These are phyloP conservation scores for Heliopora coerulea DNA, from an alignment of 92 coral and sea anemone genomes.

Conservation along the genomic window DNA sequence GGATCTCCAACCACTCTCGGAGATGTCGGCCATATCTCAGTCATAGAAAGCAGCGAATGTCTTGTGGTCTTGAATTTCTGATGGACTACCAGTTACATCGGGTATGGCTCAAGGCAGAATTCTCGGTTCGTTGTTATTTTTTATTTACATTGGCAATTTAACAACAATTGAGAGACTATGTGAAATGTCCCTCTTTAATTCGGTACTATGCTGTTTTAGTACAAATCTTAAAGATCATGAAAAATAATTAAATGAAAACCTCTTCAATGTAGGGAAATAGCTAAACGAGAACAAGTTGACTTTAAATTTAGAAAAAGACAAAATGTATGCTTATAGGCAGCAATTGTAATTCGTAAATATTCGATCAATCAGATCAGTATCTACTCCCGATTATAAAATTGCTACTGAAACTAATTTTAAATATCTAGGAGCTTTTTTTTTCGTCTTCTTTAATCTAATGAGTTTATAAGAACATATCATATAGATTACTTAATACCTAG, in stretches of 20 bases:
- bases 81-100: constrained; percentile 27
- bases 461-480: too few relatives aligned
- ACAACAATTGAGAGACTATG: constrained; percentile 15
- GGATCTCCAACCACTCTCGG: too few relatives aligned
- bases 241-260: constrained; percentile 30
- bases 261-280: constrained; percentile 20
- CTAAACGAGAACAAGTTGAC: constrained; percentile 39
- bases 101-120: constrained; percentile 31
- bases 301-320: too few relatives aligned
- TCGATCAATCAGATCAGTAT: too few relatives aligned
- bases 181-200: constrained; percentile 30
- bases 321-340: too few relatives aligned
- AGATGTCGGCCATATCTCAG: too few relatives aligned
- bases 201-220: constrained; percentile 36
- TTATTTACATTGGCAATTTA: constrained; percentile 24
- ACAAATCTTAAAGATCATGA: constrained; percentile 31
- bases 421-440: too few relatives aligned
- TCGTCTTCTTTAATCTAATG: too few relatives aligned
- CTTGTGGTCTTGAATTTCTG: constrained; percentile 30
- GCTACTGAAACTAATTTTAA: too few relatives aligned
- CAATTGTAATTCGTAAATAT: too few relatives aligned
- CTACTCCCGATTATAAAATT: too few relatives aligned
- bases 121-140: constrained; percentile 23
- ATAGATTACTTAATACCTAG: too few relatives aligned
- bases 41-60: constrained; percentile 30